Evolutionary conservation across 2,797 vertebrate species (phyloP).

Genomic region (Trachurus trachurus): DNA sequence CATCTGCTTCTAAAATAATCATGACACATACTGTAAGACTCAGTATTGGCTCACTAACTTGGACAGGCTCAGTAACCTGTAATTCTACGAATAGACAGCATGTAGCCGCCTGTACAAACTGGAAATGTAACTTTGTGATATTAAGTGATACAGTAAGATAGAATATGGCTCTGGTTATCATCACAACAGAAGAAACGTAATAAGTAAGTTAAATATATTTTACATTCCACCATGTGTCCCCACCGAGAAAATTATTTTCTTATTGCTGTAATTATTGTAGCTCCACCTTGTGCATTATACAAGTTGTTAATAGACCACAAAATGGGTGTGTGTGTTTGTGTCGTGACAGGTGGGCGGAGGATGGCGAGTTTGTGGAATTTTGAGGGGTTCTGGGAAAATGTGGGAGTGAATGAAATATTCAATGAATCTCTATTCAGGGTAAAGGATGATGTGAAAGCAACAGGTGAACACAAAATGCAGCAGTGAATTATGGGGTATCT

Average conservation of each 20-base stretch:
- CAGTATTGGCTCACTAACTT: neutral
- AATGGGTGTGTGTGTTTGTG: neutral
- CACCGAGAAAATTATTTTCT: neutral
- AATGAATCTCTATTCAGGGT: neutral
- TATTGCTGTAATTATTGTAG: neutral
- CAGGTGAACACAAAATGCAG: neutral
- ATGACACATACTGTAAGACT: conserved; percentile 1
- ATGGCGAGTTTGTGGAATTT: neutral
- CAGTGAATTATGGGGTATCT: neutral
- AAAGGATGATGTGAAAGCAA: neutral
- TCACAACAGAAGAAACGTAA: too few species aligned
- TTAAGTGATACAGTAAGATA: too few species aligned
- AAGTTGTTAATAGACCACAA: neutral
- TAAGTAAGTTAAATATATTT: too few species aligned
- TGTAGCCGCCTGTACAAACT: neutral
- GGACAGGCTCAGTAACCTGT: neutral
- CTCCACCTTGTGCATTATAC: neutral
- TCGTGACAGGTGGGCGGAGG: neutral
- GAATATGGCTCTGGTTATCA: neutral
- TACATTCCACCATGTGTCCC: neutral
- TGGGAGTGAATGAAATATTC: neutral
- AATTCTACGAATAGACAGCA: neutral
- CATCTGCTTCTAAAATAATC: conserved; percentile 30
- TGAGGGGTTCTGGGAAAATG: neutral
- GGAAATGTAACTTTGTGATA: neutral